These are phyloP conservation scores for Microhierax caerulescens DNA, from an alignment of 2,797 vertebrate species.

Conservation along the genomic window DNA sequence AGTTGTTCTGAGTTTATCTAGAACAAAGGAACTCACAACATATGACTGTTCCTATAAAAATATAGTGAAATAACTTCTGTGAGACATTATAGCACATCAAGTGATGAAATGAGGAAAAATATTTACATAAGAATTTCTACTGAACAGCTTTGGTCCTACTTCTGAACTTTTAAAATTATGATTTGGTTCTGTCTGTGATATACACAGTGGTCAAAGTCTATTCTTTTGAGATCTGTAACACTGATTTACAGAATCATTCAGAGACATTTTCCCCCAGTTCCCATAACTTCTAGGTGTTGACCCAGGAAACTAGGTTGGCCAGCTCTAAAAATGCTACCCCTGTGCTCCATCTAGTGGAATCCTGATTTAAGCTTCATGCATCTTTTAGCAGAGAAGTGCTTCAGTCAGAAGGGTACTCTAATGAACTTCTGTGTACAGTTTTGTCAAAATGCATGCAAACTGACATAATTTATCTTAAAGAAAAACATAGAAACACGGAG, in stretches of 20 bases:
- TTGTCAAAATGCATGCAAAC: neutral
- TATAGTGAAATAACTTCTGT: neutral
- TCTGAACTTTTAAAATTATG: neutral
- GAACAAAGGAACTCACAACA: neutral
- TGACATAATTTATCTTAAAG: neutral
- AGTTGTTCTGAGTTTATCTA: neutral
- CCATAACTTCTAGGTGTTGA: neutral
- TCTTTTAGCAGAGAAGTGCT: neutral
- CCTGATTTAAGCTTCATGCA: constrained; percentile 31
- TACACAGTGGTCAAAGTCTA: neutral
- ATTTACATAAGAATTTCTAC: neutral
- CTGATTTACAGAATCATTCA: neutral
- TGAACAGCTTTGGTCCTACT: neutral
- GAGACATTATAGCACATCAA: neutral
- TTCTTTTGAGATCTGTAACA: neutral
- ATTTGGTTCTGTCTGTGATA: neutral
- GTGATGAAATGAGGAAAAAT: neutral
- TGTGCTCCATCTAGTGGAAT: constrained; percentile 82
- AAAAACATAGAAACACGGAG: neutral
- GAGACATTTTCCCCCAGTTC: neutral
- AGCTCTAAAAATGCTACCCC: constrained; percentile 62
- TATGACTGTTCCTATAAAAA: neutral
- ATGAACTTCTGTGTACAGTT: too few species aligned
- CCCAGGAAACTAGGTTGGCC: neutral
- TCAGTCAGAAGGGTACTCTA: neutral